Conservation (phyloP, 2,113 vertebrate species). For the Prinia subflava region DNA sequence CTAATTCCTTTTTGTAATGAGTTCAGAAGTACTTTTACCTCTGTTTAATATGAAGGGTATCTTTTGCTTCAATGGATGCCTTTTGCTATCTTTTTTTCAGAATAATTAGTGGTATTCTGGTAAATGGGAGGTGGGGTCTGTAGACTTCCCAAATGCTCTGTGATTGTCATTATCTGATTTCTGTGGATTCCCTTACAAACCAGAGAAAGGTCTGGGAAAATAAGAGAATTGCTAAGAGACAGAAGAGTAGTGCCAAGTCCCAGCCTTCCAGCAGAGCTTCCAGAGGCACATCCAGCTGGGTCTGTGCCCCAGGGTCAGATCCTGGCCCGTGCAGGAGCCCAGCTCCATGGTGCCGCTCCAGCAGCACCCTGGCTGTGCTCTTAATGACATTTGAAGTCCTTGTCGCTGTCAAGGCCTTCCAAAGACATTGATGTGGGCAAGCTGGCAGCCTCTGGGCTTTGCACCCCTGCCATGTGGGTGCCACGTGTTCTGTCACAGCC, state of each 20-base stretch:
- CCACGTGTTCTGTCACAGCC: neutral
- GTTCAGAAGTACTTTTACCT: neutral
- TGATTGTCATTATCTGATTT: conserved; percentile 1
- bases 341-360: neutral
- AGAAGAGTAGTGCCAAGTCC: neutral
- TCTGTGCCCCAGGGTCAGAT: neutral
- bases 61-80: neutral
- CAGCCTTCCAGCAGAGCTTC: neutral
- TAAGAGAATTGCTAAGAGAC: neutral
- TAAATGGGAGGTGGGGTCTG: neutral
- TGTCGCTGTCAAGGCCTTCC: neutral
- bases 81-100: neutral
- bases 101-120: neutral
- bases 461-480: neutral
- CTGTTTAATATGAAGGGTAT: neutral
- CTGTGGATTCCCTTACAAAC: neutral
- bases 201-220: neutral
- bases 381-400: neutral
- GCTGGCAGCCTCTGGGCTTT: neutral
- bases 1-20: neutral
- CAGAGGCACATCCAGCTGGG: neutral
- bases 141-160: neutral
- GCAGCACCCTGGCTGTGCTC: neutral
- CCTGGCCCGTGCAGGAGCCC: neutral
- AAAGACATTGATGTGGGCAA: neutral